phyloP scores from a whole-genome alignment of 2,888 invertebrate species.

The Geotrupes spiniger region DNA sequence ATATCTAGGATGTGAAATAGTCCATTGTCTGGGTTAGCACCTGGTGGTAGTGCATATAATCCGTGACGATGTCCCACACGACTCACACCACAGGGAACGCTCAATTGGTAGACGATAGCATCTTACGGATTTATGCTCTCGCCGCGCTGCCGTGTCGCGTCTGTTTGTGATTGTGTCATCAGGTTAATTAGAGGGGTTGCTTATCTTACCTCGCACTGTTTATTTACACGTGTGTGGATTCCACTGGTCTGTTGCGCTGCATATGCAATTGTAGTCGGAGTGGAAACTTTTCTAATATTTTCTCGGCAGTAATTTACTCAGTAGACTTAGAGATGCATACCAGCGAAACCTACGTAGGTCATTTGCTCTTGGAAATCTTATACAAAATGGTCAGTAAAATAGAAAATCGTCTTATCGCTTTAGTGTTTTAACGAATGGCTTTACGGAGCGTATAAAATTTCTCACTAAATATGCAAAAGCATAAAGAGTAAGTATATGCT shows the following conservation, averaged over 20 bases:
- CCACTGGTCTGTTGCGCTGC: constrained; percentile 1
- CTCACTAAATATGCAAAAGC: too few species aligned
- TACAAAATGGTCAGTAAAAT: too few species aligned
- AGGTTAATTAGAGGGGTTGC: constrained; percentile 42
- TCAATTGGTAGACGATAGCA: constrained; percentile 38
- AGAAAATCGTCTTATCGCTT: too few species aligned
- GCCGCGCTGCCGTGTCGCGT: constrained; percentile 40
- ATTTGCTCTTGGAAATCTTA: too few species aligned
- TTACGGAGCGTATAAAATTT: too few species aligned
- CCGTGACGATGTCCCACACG: constrained; percentile 20
- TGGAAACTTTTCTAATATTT: too few species aligned
- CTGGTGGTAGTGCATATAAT: constrained; percentile 15
- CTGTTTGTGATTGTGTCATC: constrained; percentile 44
- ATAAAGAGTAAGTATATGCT: too few species aligned
- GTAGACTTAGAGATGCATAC: too few species aligned
- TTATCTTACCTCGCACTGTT: constrained; percentile 33
- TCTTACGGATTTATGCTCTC: constrained; percentile 38
- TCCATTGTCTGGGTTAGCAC: constrained; percentile 13
- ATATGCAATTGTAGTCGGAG: background rate
- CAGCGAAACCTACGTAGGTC: too few species aligned
- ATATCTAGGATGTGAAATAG: constrained; percentile 15
- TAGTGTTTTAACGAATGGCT: too few species aligned
- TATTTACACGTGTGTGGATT: constrained; percentile 8
- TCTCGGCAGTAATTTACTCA: too few species aligned
- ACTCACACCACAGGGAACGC: constrained; percentile 28